Evolutionary conservation across 1,140 invertebrate species (phyloP).

Genomic region (Lordiphosa collinella): DNA sequence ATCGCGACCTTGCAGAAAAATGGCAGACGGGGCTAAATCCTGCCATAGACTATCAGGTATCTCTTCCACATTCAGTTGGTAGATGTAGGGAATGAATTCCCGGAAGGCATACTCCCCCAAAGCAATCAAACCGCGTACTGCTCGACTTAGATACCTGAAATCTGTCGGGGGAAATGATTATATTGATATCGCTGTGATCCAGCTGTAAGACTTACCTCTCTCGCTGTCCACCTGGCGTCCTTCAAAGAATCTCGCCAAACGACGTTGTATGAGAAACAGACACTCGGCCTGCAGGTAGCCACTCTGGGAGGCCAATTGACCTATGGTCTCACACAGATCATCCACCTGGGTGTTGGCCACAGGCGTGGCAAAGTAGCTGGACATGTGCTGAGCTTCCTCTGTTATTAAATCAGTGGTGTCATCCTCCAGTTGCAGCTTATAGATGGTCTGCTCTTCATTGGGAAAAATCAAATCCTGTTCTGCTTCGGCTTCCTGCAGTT

Average conservation of each 20-base stretch:
- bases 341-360: slow-evolving; percentile 48
- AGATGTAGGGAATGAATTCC: slow-evolving; percentile 74
- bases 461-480: slow-evolving; percentile 22
- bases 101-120: slow-evolving; percentile 77
- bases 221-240: slow-evolving; percentile 50
- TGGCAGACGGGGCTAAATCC: slow-evolving; percentile 58
- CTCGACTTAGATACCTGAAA: slow-evolving; percentile 65
- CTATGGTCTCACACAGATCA: slow-evolving; percentile 69
- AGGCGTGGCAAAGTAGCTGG: slow-evolving; percentile 63
- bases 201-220: slow-evolving; percentile 26
- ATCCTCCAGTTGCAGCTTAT: slow-evolving; percentile 49
- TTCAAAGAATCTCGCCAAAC: slow-evolving; percentile 64
- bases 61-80: slow-evolving; percentile 49
- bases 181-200: no score
- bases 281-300: slow-evolving; percentile 71
- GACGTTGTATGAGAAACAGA: slow-evolving; percentile 58
- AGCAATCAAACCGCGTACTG: slow-evolving; percentile 58
- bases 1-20: slow-evolving; percentile 57
- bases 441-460: slow-evolving; percentile 47
- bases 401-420: slow-evolving; percentile 23
- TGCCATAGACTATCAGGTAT: slow-evolving; percentile 59
- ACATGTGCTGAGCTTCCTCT: slow-evolving; percentile 38
- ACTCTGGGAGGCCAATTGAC: slow-evolving; percentile 55
- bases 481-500: slow-evolving; percentile 3
- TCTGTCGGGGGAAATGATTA: slow-evolving; percentile 27